Evolutionary conservation across 2,113 vertebrate species (phyloP), one percentile per base, ranked within the genome.

Genomic region (Tichodroma muraria): DNA sequence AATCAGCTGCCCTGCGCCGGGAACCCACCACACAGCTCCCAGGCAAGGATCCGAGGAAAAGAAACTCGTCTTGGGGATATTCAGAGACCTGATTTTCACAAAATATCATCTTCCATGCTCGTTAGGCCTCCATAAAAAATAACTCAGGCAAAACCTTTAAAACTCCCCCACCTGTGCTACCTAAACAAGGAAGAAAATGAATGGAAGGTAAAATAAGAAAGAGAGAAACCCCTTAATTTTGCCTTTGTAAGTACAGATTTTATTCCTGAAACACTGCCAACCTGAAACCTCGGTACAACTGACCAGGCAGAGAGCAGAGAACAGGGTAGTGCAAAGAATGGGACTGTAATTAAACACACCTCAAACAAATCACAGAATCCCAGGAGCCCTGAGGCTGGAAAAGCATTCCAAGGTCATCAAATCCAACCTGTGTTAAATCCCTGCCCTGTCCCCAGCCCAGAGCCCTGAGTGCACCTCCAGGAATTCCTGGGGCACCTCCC

Each of bases 341-440:
- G 4, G 33, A 13, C 31, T 56, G 9, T 13, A 35, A 45, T 23
- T 64, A 71, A 63, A 24, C 2, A 2, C n/a, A 16, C 6, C 56
- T 68, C 44, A 15, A 7, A 60, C 11, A 37, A 28, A 10, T 3
- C 40, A 4, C 24, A 8, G 19, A 20, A 50, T 15, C 9, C 21
- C 61, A 6, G 71, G 2, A 14, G 19, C 30, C 1, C n/a, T 11
- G 60, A 21, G 52, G 44, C 2, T 50, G 71, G 44, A 33, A 31
- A 59, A 37, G 4, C 10, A 1, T 5, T 31, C 44, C 35, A 6
- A 9, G 52, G 0, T 4, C 35, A 25, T 4, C 0, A 0, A 35
- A 1, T 11, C 35, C 71, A 0, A 8, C 1, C 44, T 15, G 31
- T 50, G 44, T 31, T 38, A 2, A 0, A 7, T 13, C 0, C 38